A percentile compares a stretch with the other conserved stretches of the same genome.
These are phyloP conservation scores for Aphyosemion australe DNA, from an alignment of 2,113 vertebrate genomes.

Conservation along the genomic window DNA sequence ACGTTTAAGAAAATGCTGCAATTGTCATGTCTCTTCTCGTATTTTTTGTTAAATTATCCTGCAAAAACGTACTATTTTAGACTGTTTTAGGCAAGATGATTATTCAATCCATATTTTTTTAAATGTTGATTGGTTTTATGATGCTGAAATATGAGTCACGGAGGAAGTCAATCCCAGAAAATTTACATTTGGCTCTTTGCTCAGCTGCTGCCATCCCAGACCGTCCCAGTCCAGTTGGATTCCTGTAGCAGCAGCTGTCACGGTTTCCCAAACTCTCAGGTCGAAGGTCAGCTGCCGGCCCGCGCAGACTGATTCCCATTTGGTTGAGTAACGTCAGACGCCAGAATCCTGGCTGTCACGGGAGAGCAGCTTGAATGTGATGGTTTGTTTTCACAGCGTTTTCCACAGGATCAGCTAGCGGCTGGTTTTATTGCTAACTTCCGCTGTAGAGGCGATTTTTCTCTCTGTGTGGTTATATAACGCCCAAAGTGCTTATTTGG, in stretches of 20 bases:
- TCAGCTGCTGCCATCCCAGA: slow-evolving; percentile 65
- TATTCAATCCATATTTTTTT: background rate
- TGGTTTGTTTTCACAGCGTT: slow-evolving; percentile 43
- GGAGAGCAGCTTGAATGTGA: slow-evolving; percentile 1
- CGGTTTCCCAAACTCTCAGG: slow-evolving; percentile 67
- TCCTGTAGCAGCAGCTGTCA: slow-evolving; percentile 61
- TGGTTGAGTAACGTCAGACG: slow-evolving; percentile 31
- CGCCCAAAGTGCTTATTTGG: slow-evolving; percentile 32
- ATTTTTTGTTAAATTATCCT: no score
- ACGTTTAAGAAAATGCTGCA: background rate
- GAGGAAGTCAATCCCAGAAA: slow-evolving; percentile 31
- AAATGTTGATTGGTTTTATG: background rate
- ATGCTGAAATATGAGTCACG: slow-evolving; percentile 29
- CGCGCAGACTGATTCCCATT: slow-evolving; percentile 40
- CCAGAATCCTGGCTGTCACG: slow-evolving; percentile 31
- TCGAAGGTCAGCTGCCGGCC: slow-evolving; percentile 54
- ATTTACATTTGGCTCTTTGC: slow-evolving; percentile 67
- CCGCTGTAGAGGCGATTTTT: slow-evolving; percentile 35
- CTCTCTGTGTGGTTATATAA: background rate
- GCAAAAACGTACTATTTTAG: background rate
- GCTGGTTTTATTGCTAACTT: slow-evolving; percentile 42
- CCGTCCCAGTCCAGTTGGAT: slow-evolving; percentile 12
- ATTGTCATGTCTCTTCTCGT: background rate
- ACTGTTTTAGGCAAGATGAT: background rate
- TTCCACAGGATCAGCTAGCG: slow-evolving; percentile 52